These are phyloP conservation scores for Myiothlypis chrysogaster DNA, from an alignment of 2,797 vertebrate genomes.

Conservation along the genomic window DNA sequence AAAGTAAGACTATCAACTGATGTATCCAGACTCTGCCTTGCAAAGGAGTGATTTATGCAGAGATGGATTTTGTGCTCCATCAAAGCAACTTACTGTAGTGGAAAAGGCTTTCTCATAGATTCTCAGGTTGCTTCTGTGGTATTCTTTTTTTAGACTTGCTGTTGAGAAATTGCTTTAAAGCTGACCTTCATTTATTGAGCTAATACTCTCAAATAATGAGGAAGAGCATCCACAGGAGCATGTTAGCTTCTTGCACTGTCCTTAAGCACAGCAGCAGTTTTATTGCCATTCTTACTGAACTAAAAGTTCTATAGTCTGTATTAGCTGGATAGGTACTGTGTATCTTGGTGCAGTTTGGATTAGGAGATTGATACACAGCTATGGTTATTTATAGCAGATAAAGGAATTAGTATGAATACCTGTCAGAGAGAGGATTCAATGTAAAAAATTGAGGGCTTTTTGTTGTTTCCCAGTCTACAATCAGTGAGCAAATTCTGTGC, in stretches of 20 bases:
- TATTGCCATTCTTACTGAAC: neutral
- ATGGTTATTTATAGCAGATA: neutral
- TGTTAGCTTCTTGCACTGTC: neutral
- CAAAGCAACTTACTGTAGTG: neutral
- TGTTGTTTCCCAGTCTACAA: neutral
- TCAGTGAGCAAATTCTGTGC: neutral
- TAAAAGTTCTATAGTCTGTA: neutral
- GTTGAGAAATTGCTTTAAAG: slow-evolving; percentile 6
- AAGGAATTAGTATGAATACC: neutral
- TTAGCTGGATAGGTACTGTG: neutral
- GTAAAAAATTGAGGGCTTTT: neutral
- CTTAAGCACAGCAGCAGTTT: neutral
- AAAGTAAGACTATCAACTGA: neutral
- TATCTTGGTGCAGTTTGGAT: neutral
- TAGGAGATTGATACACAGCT: neutral
- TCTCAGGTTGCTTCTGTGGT: slow-evolving; percentile 20
- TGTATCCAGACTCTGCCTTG: neutral
- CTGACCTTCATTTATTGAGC: slow-evolving; percentile 28
- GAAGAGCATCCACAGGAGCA: neutral
- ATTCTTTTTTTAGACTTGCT: slow-evolving; percentile 32
- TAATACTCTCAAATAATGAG: neutral
- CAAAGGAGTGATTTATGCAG: neutral
- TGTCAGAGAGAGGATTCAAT: neutral
- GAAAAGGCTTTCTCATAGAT: slow-evolving; percentile 14
- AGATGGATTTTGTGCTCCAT: neutral